Evolutionary conservation across 2,797 vertebrate species (phyloP).

Genomic region (Petrocephalus sullivani): DNA sequence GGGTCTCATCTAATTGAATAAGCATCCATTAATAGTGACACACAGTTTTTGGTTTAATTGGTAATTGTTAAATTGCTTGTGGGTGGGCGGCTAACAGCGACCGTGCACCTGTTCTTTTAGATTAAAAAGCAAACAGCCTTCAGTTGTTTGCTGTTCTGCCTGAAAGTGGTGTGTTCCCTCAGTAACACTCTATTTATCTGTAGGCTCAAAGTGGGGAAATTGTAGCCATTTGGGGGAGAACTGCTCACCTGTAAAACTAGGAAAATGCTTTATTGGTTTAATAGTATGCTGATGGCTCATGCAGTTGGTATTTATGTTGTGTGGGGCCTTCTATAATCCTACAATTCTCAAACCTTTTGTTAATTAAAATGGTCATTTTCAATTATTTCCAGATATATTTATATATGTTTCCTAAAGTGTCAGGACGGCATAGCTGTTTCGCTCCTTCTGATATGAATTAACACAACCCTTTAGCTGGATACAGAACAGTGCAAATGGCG

Average conservation of each 20-base stretch:
- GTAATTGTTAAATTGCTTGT: background rate
- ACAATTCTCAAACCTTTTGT: background rate
- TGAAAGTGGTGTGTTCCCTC: background rate
- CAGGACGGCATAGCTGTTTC: conserved; percentile 10
- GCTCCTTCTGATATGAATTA: conserved; percentile 27
- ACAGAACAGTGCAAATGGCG: conserved; percentile 3
- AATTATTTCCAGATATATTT: background rate
- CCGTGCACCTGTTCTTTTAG: background rate
- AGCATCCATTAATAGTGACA: background rate
- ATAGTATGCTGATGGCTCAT: background rate
- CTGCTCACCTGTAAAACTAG: background rate
- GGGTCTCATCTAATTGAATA: background rate
- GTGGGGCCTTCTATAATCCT: background rate
- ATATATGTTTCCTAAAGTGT: background rate
- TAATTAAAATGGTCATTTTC: background rate
- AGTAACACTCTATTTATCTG: background rate
- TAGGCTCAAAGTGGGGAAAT: background rate
- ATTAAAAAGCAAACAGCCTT: background rate
- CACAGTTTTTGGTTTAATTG: background rate
- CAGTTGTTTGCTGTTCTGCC: background rate
- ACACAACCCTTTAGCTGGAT: conserved; percentile 27
- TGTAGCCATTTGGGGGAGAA: background rate
- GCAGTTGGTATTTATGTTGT: background rate
- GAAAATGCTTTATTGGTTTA: background rate
- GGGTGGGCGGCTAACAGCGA: background rate